Base-by-base conservation (phyloP, 2,888 invertebrate species). In the Julus scanicus region DNA sequence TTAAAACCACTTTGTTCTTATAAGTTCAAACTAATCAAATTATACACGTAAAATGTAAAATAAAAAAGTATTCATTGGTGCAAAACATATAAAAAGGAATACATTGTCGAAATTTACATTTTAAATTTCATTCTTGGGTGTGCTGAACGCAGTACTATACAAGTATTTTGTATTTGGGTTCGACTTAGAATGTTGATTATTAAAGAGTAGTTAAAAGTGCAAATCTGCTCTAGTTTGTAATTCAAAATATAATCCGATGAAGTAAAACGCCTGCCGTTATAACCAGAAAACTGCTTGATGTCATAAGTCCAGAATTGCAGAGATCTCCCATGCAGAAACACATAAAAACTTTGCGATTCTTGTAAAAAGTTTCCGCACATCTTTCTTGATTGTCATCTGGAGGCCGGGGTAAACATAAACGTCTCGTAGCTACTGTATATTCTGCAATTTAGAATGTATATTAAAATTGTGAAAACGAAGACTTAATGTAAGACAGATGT, bases 291-390 rank as follows among this genome's bases (percentile, higher is more conserved):
- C 84, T 88, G 84, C 48, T 29, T 6, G 84, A 17, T 44, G 88
- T 84, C 29, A 37, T 89, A 57, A 90, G 89, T 4, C 93, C 91
- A 17, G 91, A 91, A 92, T 98, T 98, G 92, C 98, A 98, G 57
- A 98, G 93, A 92, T 98, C 97, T 6, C 98, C 98, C 90, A 94
- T 95, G 91, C 98, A 98, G 91, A 98, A 96, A 91, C 98, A 98
- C 96, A 97, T 96, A 91, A 95, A 95, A 0, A 97, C 97, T 80
- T 91, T 90, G 91, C 95, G 95, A 91, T 95, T 95, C 91, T 95
- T 95, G 91, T 96, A 95, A 91, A 95, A 94, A 0, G 97, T 97
- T 91, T 96, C 96, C 0, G 97, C 97, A 92, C 98, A 98, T 84
- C 98, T 93, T 92, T 97, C 97, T 92, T 97, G 97, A 90, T 95